Conservation (phyloP, 2,888 invertebrate genomes). For the Phanerotoma sp. region DNA sequence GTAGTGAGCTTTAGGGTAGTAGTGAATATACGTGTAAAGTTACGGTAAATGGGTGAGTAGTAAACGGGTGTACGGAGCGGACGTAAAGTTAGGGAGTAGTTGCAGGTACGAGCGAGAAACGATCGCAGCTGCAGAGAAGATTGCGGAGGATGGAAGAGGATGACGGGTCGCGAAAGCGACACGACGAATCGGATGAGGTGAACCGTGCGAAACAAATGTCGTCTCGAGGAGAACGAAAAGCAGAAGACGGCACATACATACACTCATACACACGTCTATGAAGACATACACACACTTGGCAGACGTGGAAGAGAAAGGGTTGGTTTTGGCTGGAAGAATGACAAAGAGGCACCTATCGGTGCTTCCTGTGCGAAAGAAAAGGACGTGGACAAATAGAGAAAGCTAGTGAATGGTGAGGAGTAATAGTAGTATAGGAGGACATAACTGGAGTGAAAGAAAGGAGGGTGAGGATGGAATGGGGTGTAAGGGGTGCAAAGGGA, state of each 20-base stretch:
- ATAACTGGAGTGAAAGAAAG: constrained; percentile 23
- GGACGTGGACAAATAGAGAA: constrained; percentile 18
- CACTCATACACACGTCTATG: too few relatives aligned
- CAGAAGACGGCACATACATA: neutral
- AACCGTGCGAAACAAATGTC: constrained; percentile 13
- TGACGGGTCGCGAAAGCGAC: constrained; percentile 7
- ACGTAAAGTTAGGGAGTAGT: neutral
- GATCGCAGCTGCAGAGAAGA: neutral
- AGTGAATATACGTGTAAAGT: too few relatives aligned
- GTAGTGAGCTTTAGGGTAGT: neutral
- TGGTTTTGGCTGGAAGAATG: constrained; percentile 6
- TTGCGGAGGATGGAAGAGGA: constrained; percentile 6
- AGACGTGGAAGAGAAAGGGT: constrained; percentile 7
- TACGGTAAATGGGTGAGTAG: too few relatives aligned
- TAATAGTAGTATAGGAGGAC: constrained; percentile 5
- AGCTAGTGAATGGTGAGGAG: constrained; percentile 27
- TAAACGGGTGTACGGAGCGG: too few relatives aligned
- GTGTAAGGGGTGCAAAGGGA: constrained; percentile 36
- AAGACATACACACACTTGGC: too few relatives aligned
- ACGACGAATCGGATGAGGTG: neutral
- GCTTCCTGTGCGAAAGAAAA: constrained; percentile 18
- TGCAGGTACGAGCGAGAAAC: neutral
- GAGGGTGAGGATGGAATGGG: constrained; percentile 28
- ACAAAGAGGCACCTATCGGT: constrained; percentile 26
- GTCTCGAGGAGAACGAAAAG: neutral